A percentile compares a stretch with the other conserved stretches of the same genome.
phyloP scores from a whole-genome alignment of 92 coral and sea anemone genomes.

The Palythoa grandis region DNA sequence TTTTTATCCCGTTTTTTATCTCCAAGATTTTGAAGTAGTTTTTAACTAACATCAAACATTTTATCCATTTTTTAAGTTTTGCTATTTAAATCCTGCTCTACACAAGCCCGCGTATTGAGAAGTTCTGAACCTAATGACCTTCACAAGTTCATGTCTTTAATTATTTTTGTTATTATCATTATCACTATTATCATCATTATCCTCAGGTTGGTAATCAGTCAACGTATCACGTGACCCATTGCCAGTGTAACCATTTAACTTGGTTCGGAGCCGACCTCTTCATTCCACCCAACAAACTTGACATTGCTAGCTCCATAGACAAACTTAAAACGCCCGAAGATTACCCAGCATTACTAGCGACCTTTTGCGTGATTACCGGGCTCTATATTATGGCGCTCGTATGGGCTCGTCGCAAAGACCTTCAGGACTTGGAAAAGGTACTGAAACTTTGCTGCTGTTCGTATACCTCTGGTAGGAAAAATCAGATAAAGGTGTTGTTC shows the following conservation, averaged over 20 bases:
- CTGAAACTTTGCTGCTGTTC: no score
- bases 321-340: slow-evolving; percentile 59
- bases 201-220: slow-evolving; percentile 81
- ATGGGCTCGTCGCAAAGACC: slow-evolving; percentile 88
- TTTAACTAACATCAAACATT: no score
- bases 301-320: slow-evolving; percentile 51
- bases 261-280: slow-evolving; percentile 95
- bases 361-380: slow-evolving; percentile 71
- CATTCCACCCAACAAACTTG: slow-evolving; percentile 87
- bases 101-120: no score
- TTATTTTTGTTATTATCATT: neutral
- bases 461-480: no score
- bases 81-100: no score
- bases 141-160: no score
- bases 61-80: no score
- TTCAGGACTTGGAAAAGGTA: slow-evolving; percentile 72
- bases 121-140: no score
- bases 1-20: no score
- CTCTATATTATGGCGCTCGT: slow-evolving; percentile 77
- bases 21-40: no score
- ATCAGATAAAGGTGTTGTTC: no score
- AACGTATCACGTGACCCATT: slow-evolving; percentile 63
- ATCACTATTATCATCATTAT: neutral
- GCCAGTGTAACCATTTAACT: slow-evolving; percentile 90
- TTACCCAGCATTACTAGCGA: slow-evolving; percentile 84